Base-by-base conservation (phyloP, 2,797 vertebrate species). In the Spea hammondii region DNA sequence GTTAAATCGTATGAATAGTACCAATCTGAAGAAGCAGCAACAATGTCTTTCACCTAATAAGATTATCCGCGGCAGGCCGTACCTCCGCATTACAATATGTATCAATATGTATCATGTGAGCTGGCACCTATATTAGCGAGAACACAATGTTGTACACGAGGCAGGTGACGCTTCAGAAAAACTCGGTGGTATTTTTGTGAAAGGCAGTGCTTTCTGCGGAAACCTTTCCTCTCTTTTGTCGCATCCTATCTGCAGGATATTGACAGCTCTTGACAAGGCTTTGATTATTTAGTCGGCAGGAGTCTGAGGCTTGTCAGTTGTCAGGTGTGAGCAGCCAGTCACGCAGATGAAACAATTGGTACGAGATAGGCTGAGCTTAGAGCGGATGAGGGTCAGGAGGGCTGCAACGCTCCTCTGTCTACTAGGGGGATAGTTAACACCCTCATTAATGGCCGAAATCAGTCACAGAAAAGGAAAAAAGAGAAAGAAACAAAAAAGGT, bases 281-380 rank as follows among this genome's bases (percentile, higher is more conserved):
- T 96, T 94, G 96, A 98, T 97, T 97, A 95, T 93, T 94, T 93
- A 95, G 95, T 96, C 95, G 96, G 94, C 96, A 93, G 91, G 92
- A 93, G 94, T 92, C 91, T 90, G 91, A 91, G 92, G 91, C 93
- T 92, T 95, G 95, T 96, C 96, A 97, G 93, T 94, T 94, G 93
- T 95, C 94, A 95, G 94, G 92, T 91, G 87, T 88, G 91, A 93
- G 93, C 91, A 84, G 82, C 92, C 92, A 91, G 89, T 88, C 89
- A 90, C 88, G 83, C 82, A 83, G 94, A 95, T 91, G 92, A 91
- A 92, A 94, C 93, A 92, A 95, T 95, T 91, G 93, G 93, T 93
- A 90, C 87, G 87, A 90, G 90, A 89, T 86, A 87, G 89, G 83
- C 87, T 84, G 89, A 88, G 85, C 62, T 67, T 79, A 86, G 88